Conservation (phyloP, 2,888 invertebrate genomes). For the Noctua janthe region DNA sequence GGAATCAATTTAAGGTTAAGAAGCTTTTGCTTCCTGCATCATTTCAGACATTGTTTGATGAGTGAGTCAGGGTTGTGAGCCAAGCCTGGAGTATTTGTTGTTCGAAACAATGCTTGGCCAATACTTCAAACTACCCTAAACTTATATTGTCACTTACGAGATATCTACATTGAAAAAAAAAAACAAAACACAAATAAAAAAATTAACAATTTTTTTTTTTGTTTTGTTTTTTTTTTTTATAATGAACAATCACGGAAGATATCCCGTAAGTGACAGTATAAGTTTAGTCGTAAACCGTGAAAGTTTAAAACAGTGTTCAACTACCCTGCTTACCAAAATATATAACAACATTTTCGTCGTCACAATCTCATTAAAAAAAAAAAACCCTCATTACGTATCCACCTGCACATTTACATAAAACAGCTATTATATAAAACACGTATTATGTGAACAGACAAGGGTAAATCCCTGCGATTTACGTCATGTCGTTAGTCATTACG, state of each 20-base stretch:
- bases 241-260: too few species aligned
- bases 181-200: too few species aligned
- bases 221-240: too few species aligned
- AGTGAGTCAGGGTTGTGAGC: not conserved
- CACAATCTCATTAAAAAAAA: constrained; percentile 24
- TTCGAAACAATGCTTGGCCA: not conserved
- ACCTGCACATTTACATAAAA: constrained; percentile 40
- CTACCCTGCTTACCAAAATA: constrained; percentile 2
- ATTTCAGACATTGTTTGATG: fast-evolving
- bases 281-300: too few species aligned
- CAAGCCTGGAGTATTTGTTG: not conserved
- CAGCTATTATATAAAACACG: constrained; percentile 52
- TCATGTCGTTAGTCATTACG: constrained; percentile 87
- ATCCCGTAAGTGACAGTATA: too few species aligned
- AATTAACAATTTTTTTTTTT: too few species aligned
- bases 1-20: not conserved
- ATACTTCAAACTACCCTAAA: not conserved
- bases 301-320: too few species aligned
- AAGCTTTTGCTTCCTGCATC: not conserved
- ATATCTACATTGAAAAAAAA: too few species aligned
- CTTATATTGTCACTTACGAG: too few species aligned
- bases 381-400: constrained; percentile 30
- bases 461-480: constrained; percentile 86
- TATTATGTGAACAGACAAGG: constrained; percentile 75
- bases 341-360: not conserved